Evolutionary conservation across 2,113 vertebrate species (phyloP), one percentile per base, ranked within the genome.

Genomic region (Eolophus roseicapilla): DNA sequence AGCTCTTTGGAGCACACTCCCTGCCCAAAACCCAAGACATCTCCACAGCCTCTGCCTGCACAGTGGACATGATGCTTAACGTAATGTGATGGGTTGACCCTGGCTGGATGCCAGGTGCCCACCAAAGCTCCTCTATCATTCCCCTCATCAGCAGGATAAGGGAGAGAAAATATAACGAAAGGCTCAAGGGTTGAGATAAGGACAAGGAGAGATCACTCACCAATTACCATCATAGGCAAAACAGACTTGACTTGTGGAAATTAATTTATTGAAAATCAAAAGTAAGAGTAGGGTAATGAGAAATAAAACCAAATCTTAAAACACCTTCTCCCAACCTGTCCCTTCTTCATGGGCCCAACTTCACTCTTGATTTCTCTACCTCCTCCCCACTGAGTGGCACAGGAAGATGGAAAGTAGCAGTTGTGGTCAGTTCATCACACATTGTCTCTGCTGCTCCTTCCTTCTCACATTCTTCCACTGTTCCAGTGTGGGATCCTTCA

Each of bases 1-100:
- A 1, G 4, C 18, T 5, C 2, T 13, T 18, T 0, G 1, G 18
- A 43, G 21, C 31, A 78, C 12, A 64, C 3, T 23, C 31, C 10
- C 4, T 24, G 35, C 35, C 7, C 0, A 1, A 74, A 88, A 77
- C 9, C 13, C 44, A 41, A 17, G 10, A 71, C 7, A 4, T 76
- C 44, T 14, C 19, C n/a, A 27, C 7, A n/a, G 27, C 9, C 35
- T 33, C 33, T 24, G 11, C 33, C 43, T n/a, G 23, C 13, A 21
- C 28, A 64, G 16, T 2, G 1, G 35, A 55, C 28, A 33, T 0
- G 2, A 23, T 70, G 15, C 23, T 64, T 63, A 49, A 37, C 2
- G 8, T 13, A 33, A 28, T 19, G 27, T 23, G 5, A 11, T 31
- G 16, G 5, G 13, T 35, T 35, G 50, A 43, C 25, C 35, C 21